Evolutionary conservation across 2,113 vertebrate species (phyloP), one percentile per base, ranked within the genome.

Genomic region (Ceyx margarethae): DNA sequence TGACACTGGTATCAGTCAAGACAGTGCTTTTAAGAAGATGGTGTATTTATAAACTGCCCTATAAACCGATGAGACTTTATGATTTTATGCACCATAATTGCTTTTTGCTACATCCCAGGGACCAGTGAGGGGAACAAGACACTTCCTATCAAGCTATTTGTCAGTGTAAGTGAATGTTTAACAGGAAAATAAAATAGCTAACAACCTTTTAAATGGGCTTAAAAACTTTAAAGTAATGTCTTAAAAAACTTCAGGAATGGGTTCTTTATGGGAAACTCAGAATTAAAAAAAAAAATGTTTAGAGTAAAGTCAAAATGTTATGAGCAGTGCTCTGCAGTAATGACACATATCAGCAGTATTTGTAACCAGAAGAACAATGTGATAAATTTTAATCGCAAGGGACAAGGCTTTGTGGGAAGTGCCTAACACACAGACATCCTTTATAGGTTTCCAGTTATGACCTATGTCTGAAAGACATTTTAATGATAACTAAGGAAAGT

Each of bases 361-460:
- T 98, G 97, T 95, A 97, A 97, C 97, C 95, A 95, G 94, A 97
- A 97, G 97, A 97, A 97, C 97, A 96, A 95, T 95, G 95, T 96
- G 98, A 98, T 98, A 98, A 98, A 97, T 98, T 97, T 97, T 97
- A 98, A 98, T 97, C 97, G 5, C 95, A 95, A 88, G 97, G 97
- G 97, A 97, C 96, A 68, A 67, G 96, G 94, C 91, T 96, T 97
- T 97, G 97, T 98, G 97, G 98, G 98, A 98, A 98, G 97, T 96
- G 95, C 93, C 93, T 97, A 96, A 95, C 95, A 97, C 97, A 97
- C 96, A 97, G 97, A 97, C 97, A 97, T 96, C 97, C 97, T 98
- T 98, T 98, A 98, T 98, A 97, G 97, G 97, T 97, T 98, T 98
- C 97, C 98, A 98, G 98, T 98, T 97, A 98, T 98, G 98, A 98